Base-by-base conservation (phyloP, 2,113 vertebrate species). In the Pollachius pollachius region DNA sequence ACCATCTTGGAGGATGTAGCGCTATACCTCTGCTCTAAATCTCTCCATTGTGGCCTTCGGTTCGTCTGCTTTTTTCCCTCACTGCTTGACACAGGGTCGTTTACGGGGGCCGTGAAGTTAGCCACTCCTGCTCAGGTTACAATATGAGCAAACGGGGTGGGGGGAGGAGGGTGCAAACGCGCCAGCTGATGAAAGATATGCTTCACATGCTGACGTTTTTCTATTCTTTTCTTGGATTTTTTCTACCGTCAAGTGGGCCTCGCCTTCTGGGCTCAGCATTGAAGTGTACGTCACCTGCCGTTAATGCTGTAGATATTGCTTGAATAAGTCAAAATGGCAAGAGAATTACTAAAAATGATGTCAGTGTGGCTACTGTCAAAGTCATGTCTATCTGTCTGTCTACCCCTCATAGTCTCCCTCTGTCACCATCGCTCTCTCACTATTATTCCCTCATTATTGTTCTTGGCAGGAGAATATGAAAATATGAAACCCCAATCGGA, bases 71-170 rank as follows among this genome's bases (percentile, higher is more conserved):
- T 9, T 48, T 48, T 9, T 2, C 41, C 41, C 41, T 48, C 4
- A 11, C 41, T 48, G 8, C 41, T 48, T 48, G 15, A 58, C 57
- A 12, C 81, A 75, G 64, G 77, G 69, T 82, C 72, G 74, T 88
- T 87, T 86, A 85, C 87, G 73, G 75, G 62, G 68, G 67, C 71
- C 73, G 58, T 83, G 81, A 87, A 79, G 80, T 81, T 79, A 73
- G 66, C 71, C 72, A 72, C 80, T 71, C 76, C 74, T 73, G 63
- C 71, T 77, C 67, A 61, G 70, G 63, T 73, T 72, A 84, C 71
- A 78, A 71, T 81, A 71, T 68, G 64, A 77, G 79, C n/a, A 17
- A 57, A 48, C 8, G 41, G 7, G 41, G 41, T 6, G 41, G 41
- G 8, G 41, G 41, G 62, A 17, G 23, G 30, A 4, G 60, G 73